Base-by-base conservation (phyloP, 2,797 vertebrate genomes). In the Brachymystax lenok region DNA sequence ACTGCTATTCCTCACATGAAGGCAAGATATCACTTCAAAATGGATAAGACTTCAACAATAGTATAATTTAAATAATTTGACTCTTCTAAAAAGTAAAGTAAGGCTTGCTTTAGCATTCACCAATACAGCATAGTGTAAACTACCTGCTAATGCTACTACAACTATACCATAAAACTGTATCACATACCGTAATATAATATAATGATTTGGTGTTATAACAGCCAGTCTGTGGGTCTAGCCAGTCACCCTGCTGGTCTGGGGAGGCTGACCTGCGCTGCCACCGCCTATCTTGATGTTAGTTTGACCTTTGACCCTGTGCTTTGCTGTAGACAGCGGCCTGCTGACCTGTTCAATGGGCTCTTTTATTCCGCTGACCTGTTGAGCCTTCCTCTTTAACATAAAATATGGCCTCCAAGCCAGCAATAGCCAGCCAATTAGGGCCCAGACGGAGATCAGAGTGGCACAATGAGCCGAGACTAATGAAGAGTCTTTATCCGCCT, bases 381-480 rank as follows among this genome's bases (percentile, higher is more conserved):
- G 89, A 95, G 91, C 93, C 90, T 94, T 95, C 87, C 82, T 92
- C 93, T 94, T 91, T 94, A 94, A 94, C 88, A 92, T 96, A 94
- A 96, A 96, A 96, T 95, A 96, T 94, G 93, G 93, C 91, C 24
- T 89, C 91, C 86, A 77, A 91, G 92, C 83, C 71, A 76, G 88
- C 90, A 92, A 88, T 90, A 93, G 92, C 87, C 85, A 84, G 84
- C 89, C 92, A 95, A 94, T 96, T 94, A 94, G 90, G 88, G 89
- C 83, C 85, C 83, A 87, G 82, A 89, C 86, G 86, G 93, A 95
- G 96, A 94, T 94, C 92, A 93, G 93, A 93, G 90, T 91, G 88
- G 92, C 94, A 92, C 94, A 94, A 94, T 94, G 92, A 95, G 93
- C 93, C 89, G 89, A 95, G 94, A 96, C 95, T 96, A 96, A 97